Evolutionary conservation across 2,888 invertebrate species (phyloP).

Genomic region (Thumatha senex): DNA sequence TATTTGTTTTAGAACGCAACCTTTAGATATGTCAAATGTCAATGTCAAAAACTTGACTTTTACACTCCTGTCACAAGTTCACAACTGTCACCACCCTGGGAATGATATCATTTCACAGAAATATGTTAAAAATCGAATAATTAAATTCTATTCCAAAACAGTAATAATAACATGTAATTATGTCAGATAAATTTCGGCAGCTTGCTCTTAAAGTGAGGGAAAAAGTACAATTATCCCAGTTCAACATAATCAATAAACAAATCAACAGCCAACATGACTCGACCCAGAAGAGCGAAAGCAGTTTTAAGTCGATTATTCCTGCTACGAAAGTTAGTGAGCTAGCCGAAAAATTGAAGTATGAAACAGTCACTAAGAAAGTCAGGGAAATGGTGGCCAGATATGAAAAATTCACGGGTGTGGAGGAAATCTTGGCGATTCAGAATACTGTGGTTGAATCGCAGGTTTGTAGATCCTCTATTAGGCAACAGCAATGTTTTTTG

Average conservation of each 20-base stretch:
- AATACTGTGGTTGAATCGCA: constrained; percentile 88
- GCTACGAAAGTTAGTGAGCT: constrained; percentile 61
- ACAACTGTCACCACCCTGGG: constrained; percentile 20
- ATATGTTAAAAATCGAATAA: constrained; percentile 33
- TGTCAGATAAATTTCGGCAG: constrained; percentile 72
- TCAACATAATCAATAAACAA: constrained; percentile 26
- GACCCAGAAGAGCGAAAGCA: background rate
- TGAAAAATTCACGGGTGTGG: constrained; percentile 90
- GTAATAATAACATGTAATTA: constrained; percentile 63
- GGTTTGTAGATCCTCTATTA: constrained; percentile 49
- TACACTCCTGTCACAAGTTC: constrained; percentile 3
- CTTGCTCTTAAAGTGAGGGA: constrained; percentile 66
- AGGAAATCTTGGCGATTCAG: constrained; percentile 90
- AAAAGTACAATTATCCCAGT: constrained; percentile 57
- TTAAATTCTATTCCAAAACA: constrained; percentile 26
- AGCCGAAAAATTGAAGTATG: constrained; percentile 68
- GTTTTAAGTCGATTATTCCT: constrained; percentile 50
- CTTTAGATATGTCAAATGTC: background rate
- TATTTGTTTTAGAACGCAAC: too few species aligned
- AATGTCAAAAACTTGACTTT: constrained; percentile 1
- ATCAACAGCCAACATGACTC: constrained; percentile 43
- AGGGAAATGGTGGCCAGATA: constrained; percentile 84
- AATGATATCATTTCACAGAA: constrained; percentile 43
- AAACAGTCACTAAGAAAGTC: constrained; percentile 59
- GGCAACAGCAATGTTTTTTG: too few species aligned